Conservation (phyloP, 1,140 invertebrate genomes). For the Lasioglossum albipes region DNA sequence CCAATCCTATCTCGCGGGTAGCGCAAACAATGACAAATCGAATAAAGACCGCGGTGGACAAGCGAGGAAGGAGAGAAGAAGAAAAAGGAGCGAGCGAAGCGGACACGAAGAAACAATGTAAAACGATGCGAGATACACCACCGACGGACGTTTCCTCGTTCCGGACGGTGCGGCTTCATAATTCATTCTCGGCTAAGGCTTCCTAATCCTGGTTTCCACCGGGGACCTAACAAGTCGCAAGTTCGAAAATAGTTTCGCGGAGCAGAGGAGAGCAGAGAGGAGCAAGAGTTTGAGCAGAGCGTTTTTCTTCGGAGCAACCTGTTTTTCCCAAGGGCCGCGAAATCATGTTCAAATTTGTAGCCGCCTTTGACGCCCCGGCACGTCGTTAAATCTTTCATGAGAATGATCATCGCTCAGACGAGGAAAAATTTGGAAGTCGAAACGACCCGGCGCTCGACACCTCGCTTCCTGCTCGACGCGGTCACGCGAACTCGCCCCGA, state of each 20-base stretch:
- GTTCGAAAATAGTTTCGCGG: slow-evolving; percentile 56
- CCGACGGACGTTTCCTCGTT: slow-evolving; percentile 50
- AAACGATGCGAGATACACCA: slow-evolving; percentile 20
- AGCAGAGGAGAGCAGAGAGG: too few species aligned
- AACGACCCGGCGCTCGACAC: background rate
- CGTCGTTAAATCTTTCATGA: slow-evolving; percentile 34
- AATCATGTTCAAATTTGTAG: slow-evolving; percentile 16
- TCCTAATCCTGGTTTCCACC: slow-evolving; percentile 52
- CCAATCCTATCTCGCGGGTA: background rate
- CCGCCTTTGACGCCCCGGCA: background rate
- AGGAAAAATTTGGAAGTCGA: slow-evolving; percentile 24
- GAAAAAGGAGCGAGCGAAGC: background rate
- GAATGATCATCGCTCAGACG: background rate
- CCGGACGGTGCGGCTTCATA: slow-evolving; percentile 45
- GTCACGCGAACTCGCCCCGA: background rate
- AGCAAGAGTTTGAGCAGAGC: too few species aligned
- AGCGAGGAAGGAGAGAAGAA: background rate
- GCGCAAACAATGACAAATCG: slow-evolving; percentile 14
- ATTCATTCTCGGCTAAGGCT: slow-evolving; percentile 61
- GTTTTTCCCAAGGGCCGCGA: background rate
- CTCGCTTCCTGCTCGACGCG: background rate
- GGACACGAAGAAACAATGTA: slow-evolving; percentile 3
- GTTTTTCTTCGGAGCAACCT: background rate
- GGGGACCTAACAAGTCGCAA: slow-evolving; percentile 15
- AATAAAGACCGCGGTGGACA: slow-evolving; percentile 7